A percentile compares a stretch with the other conserved stretches of the same genome.
Evolutionary conservation across 1,140 invertebrate species (phyloP).

Genomic region (Philotrypesis tridentata): DNA sequence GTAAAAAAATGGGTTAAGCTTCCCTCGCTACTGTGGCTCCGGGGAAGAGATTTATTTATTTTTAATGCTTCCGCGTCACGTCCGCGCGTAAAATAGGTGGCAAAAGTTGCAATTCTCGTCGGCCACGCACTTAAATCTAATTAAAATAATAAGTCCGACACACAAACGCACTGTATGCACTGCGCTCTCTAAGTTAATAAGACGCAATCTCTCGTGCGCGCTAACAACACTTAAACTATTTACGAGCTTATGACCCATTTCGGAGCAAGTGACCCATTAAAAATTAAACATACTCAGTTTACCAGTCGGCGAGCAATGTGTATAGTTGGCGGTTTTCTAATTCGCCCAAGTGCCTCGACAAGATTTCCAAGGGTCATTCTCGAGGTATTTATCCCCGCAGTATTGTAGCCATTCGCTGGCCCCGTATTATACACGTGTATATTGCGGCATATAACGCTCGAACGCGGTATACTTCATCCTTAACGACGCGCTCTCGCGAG

Average conservation of each 20-base stretch:
- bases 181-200: not conserved
- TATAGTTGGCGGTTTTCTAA: not conserved
- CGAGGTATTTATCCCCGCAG: not conserved
- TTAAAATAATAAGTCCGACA: not conserved
- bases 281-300: not conserved
- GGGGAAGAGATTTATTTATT: conserved; percentile 1
- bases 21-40: not conserved
- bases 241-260: too few relatives aligned
- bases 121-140: not conserved
- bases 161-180: too few relatives aligned
- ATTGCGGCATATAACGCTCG: too few relatives aligned
- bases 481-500: not conserved
- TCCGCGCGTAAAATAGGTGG: not conserved
- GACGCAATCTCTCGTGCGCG: not conserved
- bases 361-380: conserved; percentile 15
- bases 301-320: not conserved
- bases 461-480: conserved; percentile 1
- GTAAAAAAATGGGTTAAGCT: conserved; percentile 8
- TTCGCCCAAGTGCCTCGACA: conserved; percentile 3
- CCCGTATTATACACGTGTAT: not conserved
- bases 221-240: too few relatives aligned
- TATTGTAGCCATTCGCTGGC: not conserved
- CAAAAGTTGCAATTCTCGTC: not conserved
- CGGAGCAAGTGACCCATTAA: not conserved
- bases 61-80: not conserved